Evolutionary conservation across 2,113 vertebrate genomes (phyloP), one percentile per base, ranked within the genome.

Genomic region (Motacilla alba): DNA sequence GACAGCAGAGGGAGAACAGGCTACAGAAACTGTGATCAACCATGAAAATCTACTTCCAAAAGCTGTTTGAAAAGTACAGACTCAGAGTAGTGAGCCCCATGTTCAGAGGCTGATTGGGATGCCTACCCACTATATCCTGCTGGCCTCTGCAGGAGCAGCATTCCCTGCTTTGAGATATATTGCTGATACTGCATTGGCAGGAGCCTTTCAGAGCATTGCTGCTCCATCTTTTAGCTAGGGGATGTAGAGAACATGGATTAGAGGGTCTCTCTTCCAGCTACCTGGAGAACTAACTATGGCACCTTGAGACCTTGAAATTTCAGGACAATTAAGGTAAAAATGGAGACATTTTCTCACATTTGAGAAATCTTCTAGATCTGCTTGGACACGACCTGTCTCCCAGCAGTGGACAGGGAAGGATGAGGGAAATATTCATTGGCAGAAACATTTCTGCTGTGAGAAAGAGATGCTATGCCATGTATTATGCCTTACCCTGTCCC

Each of bases 381-480:
- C 44, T 62, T 70, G 20, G 52, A 37, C 2, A 7, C 9, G 23
- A 53, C 17, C 47, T 63, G 11, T 26, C 11, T 84, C 20, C 20
- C 50, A 64, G 37, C 17, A 27, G 27, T 26, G 14, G 15, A 30
- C 39, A 86, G 33, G 43, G 30, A 73, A 13, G 23, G 17, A 30
- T 28, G 37, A 80, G 44, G 31, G 33, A 62, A 80, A 41, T 12
- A 21, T 4, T 69, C 27, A 15, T 19, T 20, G 49, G 30, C 68
- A 73, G 53, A 39, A 63, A 7, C 19, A 26, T 9, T 60, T 44
- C 47, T 81, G 46, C 15, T 31, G 16, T 33, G 41, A 28, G 16
- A 52, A 63, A 52, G 50, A 55, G 19, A 27, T 0, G 0, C 20
- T 28, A 3, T 9, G 35, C 31, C 28, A 11, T 4, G 7, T 37